Evolutionary conservation across 1,140 invertebrate genomes (phyloP).

Genomic region (Diuraphis noxia): DNA sequence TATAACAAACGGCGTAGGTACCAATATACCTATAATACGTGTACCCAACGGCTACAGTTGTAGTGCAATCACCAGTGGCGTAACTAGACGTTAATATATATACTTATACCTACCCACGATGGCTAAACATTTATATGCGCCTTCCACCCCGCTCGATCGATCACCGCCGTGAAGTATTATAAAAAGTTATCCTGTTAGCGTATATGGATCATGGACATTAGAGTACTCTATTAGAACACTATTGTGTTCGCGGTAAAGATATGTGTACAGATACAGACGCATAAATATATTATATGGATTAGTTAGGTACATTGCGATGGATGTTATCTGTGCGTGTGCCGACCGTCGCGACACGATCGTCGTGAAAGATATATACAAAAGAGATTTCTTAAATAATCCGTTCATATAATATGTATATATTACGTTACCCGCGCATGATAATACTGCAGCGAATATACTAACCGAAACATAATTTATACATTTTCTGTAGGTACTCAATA

Average conservation of each 20-base stretch:
- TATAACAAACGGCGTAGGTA: slow-evolving; percentile 1
- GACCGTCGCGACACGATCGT: slow-evolving; percentile 16
- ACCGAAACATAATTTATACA: background rate
- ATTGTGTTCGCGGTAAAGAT: background rate
- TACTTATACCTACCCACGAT: background rate
- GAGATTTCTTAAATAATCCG: background rate
- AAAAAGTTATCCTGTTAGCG: background rate
- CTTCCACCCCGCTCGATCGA: background rate
- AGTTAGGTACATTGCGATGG: background rate
- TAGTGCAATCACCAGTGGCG: background rate
- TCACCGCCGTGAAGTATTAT: background rate
- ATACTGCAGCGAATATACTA: background rate
- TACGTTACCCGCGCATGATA: background rate
- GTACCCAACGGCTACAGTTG: background rate
- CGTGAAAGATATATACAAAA: slow-evolving; percentile 7
- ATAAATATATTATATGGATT: background rate
- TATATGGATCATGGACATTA: slow-evolving; percentile 4
- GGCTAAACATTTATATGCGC: background rate
- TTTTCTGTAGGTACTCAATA: background rate
- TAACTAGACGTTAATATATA: slow-evolving; percentile 6
- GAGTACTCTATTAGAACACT: slow-evolving; percentile 24
- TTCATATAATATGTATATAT: background rate
- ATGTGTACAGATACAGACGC: background rate
- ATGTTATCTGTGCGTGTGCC: slow-evolving; percentile 28
- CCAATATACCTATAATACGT: too few species aligned